phyloP scores from a whole-genome alignment of 2,113 vertebrate species.

The Azemiops feae region DNA sequence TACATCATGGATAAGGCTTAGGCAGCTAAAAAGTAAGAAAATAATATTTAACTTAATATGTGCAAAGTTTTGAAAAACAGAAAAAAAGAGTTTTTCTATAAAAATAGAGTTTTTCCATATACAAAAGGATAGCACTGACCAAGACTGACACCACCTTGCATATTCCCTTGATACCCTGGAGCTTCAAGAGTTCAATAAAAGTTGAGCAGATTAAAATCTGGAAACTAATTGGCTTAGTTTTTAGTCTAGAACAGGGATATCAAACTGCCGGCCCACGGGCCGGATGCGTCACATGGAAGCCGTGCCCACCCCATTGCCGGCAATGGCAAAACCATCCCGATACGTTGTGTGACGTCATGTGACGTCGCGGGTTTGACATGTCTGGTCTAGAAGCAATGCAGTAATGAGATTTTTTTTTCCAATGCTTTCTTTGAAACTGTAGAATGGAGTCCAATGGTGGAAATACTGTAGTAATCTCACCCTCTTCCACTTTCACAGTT shows the following conservation, averaged over 20 bases:
- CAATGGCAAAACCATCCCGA: too few relatives aligned
- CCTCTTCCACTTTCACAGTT: neutral
- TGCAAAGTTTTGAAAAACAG: neutral
- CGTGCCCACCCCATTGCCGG: too few relatives aligned
- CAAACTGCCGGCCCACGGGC: too few relatives aligned
- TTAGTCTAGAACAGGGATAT: neutral
- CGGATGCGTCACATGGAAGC: too few relatives aligned
- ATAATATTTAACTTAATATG: neutral
- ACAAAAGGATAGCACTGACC: neutral
- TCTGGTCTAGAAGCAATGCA: neutral
- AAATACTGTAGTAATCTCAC: neutral
- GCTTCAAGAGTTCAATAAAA: neutral
- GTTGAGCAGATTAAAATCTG: neutral
- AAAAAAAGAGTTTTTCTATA: neutral
- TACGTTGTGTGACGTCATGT: too few relatives aligned
- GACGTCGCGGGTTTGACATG: too few relatives aligned
- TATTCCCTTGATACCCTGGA: neutral
- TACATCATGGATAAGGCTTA: constrained; percentile 30
- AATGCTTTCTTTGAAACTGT: neutral
- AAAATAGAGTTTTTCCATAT: neutral
- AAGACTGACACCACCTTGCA: neutral
- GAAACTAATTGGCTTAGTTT: neutral
- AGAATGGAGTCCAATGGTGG: neutral
- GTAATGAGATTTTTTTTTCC: neutral
- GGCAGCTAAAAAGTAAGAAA: constrained; percentile 36